Base-by-base conservation (phyloP, 2,113 vertebrate species). In the Eidolon helvum region DNA sequence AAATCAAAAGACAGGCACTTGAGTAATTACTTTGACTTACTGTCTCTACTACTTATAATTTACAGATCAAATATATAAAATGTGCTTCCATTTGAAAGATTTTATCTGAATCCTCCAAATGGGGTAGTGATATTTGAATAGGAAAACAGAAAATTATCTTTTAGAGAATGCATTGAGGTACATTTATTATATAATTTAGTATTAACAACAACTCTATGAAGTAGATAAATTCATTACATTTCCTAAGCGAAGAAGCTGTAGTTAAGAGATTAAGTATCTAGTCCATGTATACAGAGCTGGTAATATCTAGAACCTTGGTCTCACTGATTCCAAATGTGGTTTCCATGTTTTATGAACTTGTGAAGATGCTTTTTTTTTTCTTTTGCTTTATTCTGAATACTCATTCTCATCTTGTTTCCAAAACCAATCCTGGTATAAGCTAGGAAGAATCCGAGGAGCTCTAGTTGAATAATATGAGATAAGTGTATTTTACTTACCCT, bases 11-110 rank as follows among this genome's bases (percentile, higher is more conserved):
- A 45, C n/a, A 85, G n/a, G 28, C n/a, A 87, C 14, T 63, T 61
- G n/a, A 53, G 35, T 74, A 72, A 94, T 94, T 94, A 82, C 91
- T 77, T 86, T 85, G 40, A 43, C n/a, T 89, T 65, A 65, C 30
- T 59, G 11, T 66, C 38, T 85, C 28, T 80, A 61, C 12, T 80
- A 53, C 19, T 33, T 88, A 74, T 10, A 87, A 26, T 14, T 80
- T 93, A 59, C 1, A 96, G 87, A 80, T 95, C 35, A 80, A 26
- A 33, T 75, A n/a, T 82, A 50, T 87, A 18, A 75, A 21, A 0
- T 66, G 5, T 78, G 6, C 2, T 66, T 93, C 4, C 33, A 65
- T 43, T 30, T 9, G 26, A 66, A 80, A 95, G 16, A 57, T 78
- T 91, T 95, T 85, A 82, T 93, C 9, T 68, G 75, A 78, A 80